These are phyloP conservation scores for Cairina moschata DNA, from an alignment of 2,113 vertebrate genomes.

Conservation along the genomic window DNA sequence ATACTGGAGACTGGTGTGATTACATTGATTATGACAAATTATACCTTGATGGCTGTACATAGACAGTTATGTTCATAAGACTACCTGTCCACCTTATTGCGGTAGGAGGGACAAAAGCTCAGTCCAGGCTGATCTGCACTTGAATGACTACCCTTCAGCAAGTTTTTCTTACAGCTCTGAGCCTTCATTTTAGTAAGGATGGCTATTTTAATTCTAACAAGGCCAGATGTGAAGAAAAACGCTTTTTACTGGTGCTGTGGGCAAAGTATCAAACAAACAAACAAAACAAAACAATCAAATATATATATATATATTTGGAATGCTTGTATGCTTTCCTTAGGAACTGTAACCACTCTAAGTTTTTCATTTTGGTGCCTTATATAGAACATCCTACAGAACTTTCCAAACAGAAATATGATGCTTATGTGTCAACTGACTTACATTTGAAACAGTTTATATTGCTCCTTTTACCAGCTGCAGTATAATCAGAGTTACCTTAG, in stretches of 20 bases:
- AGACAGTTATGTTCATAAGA: neutral
- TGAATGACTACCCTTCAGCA: neutral
- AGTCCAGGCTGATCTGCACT: neutral
- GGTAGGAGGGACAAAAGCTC: neutral
- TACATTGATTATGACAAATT: neutral
- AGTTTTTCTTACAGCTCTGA: neutral
- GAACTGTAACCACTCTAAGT: neutral
- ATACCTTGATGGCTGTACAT: neutral
- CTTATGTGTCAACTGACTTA: neutral
- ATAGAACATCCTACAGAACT: neutral
- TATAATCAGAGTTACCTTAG: neutral
- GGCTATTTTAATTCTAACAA: constrained; percentile 21
- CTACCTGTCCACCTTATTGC: neutral
- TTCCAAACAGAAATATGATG: neutral
- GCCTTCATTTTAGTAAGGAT: neutral
- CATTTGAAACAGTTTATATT: neutral
- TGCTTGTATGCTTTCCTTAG: neutral
- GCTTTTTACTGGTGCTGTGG: neutral
- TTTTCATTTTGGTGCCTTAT: neutral
- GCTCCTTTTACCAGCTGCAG: neutral
- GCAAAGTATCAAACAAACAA: neutral
- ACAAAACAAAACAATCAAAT: too few species aligned
- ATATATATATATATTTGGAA: neutral
- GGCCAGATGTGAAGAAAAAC: neutral
- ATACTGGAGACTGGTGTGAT: neutral